These are phyloP conservation scores for Plemyria rubiginata DNA, from an alignment of 2,888 invertebrate genomes.

Conservation along the genomic window DNA sequence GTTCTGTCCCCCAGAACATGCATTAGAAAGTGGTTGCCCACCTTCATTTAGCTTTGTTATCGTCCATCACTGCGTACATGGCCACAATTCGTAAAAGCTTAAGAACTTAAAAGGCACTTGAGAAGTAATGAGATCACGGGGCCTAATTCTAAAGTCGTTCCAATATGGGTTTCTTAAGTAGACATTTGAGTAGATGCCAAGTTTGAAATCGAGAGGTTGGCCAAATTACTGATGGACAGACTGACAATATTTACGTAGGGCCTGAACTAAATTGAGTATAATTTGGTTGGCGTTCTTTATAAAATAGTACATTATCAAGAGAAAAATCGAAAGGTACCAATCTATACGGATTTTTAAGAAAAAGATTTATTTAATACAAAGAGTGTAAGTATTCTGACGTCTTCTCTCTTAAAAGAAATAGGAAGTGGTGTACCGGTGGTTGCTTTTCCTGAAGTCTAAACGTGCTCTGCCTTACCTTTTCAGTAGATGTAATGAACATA, in stretches of 20 bases:
- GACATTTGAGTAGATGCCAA: conserved; percentile 23
- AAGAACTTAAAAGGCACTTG: conserved; percentile 9
- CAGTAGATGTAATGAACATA: no score
- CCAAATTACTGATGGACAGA: conserved; percentile 12
- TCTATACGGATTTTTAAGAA: no score
- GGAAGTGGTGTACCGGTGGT: no score
- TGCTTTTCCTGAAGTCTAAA: no score
- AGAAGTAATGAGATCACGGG: conserved; percentile 22
- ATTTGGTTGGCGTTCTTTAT: background rate
- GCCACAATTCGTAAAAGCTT: background rate
- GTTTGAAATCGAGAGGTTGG: conserved; percentile 7
- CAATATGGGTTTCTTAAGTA: conserved; percentile 16
- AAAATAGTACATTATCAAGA: background rate
- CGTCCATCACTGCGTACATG: background rate
- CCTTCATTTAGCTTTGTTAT: no score
- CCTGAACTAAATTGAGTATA: background rate
- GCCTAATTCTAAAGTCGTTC: conserved; percentile 13
- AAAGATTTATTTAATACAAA: no score
- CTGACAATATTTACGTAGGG: background rate
- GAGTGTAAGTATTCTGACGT: no score
- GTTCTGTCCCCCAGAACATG: no score
- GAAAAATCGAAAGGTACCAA: background rate
- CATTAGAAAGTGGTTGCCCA: no score
- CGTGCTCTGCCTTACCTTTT: no score
- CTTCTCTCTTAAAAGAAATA: no score